A percentile compares a stretch with the other conserved stretches of the same genome.
These are phyloP conservation scores for Bostrychus sinensis DNA, from an alignment of 2,113 vertebrate species.

Conservation along the genomic window DNA sequence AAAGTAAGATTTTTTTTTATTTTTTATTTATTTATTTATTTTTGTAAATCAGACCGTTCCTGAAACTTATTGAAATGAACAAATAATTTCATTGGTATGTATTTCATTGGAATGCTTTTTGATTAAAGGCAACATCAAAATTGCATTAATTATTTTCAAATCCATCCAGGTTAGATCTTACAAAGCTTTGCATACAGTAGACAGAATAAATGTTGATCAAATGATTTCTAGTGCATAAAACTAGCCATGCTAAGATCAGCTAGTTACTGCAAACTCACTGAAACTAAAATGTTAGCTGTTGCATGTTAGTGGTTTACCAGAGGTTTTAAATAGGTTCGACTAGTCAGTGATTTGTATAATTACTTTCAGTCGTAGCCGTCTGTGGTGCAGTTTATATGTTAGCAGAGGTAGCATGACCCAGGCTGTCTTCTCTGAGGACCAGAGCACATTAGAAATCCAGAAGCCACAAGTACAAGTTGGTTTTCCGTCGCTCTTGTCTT, in stretches of 20 bases:
- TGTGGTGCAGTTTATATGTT: constrained; percentile 42
- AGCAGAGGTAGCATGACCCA: constrained; percentile 8
- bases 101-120: no score
- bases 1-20: no score
- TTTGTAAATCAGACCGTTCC: no score
- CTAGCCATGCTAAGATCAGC: no score
- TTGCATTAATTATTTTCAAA: no score
- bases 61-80: no score
- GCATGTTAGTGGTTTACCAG: constrained; percentile 14
- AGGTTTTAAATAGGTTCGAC: constrained; percentile 4
- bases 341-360: constrained; percentile 30
- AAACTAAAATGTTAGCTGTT: neutral
- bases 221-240: neutral
- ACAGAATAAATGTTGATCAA: no score
- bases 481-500: constrained; percentile 53
- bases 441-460: constrained; percentile 49
- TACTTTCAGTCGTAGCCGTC: constrained; percentile 34
- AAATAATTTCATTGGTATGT: no score
- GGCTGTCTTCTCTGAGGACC: constrained; percentile 25
- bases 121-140: no score
- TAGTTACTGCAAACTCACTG: neutral
- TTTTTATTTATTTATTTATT: no score
- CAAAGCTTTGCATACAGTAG: no score
- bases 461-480: constrained; percentile 70
- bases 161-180: no score